Conservation (phyloP, 2,888 invertebrate genomes). For the Uloborus plumipes region DNA sequence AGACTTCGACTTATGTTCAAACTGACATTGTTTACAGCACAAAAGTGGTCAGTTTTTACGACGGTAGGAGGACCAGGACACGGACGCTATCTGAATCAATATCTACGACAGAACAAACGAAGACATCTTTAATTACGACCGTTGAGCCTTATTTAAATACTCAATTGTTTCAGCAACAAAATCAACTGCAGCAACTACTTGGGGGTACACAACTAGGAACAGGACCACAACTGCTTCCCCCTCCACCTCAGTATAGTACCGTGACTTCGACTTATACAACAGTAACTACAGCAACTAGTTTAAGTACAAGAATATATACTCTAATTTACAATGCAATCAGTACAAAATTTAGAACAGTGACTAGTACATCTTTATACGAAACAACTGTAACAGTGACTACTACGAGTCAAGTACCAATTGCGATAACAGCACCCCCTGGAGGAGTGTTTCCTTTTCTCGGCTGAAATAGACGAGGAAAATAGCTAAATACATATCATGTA, state of each 20-base stretch:
- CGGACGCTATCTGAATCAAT: conserved; percentile 66
- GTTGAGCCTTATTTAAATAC: conserved; percentile 66
- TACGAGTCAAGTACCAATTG: conserved; percentile 56
- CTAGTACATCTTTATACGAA: conserved; percentile 66
- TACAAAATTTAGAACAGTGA: conserved; percentile 67
- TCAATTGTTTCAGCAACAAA: conserved; percentile 62
- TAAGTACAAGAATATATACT: conserved; percentile 67
- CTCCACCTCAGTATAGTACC: conserved; percentile 63
- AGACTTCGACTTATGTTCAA: conserved; percentile 65
- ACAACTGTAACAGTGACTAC: conserved; percentile 65
- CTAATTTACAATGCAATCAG: conserved; percentile 67
- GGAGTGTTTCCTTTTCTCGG: conserved; percentile 60
- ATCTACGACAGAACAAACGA: conserved; percentile 63
- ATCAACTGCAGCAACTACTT: conserved; percentile 64
- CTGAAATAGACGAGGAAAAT: neutral
- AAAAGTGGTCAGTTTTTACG: conserved; percentile 67
- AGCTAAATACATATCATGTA: conserved; percentile 9
- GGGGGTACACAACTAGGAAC: conserved; percentile 43
- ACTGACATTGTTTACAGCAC: conserved; percentile 67
- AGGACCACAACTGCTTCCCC: conserved; percentile 39
- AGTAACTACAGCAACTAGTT: conserved; percentile 65
- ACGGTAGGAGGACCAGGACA: conserved; percentile 67
- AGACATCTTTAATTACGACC: conserved; percentile 66
- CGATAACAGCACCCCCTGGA: conserved; percentile 56
- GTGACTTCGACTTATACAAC: conserved; percentile 65